Evolutionary conservation across 37 sponge, comb jelly and placozoan species (phyloP).

Genomic region (Corticium candelabrum): DNA sequence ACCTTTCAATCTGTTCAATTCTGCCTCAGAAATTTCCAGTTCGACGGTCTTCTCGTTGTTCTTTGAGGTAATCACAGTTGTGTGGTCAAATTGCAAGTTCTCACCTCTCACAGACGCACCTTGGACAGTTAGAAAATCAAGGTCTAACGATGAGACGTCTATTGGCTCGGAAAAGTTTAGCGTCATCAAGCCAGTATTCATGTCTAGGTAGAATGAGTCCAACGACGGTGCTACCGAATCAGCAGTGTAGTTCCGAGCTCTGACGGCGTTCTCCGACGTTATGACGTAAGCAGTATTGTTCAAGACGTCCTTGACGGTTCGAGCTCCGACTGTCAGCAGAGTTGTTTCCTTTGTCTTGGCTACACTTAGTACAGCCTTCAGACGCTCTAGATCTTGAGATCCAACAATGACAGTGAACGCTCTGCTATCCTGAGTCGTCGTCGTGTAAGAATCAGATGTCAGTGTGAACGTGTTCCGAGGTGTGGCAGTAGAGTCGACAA

Average conservation of each 20-base stretch:
- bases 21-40: conserved; percentile 14
- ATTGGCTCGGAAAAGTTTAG: conserved; percentile 74
- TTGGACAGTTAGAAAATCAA: conserved; percentile 31
- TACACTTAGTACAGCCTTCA: neutral
- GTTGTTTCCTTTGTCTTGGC: neutral
- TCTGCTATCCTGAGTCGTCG: neutral
- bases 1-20: conserved; percentile 25
- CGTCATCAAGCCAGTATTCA: conserved; percentile 67
- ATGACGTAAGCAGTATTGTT: conserved; percentile 43
- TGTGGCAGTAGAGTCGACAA: neutral
- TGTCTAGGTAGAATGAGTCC: conserved; percentile 55
- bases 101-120: neutral
- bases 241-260: conserved; percentile 17
- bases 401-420: neutral
- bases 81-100: neutral
- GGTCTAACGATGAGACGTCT: conserved; percentile 27
- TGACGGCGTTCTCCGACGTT: conserved; percentile 14
- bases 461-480: neutral
- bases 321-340: neutral
- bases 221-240: conserved; percentile 44
- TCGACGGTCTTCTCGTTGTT: conserved; percentile 15
- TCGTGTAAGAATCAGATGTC: neutral
- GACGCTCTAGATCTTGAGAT: neutral
- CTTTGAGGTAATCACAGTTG: conserved; percentile 6
- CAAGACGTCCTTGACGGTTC: conserved; percentile 63